Conservation (phyloP, 2,888 invertebrate genomes). For the Limnephilus auricula region DNA sequence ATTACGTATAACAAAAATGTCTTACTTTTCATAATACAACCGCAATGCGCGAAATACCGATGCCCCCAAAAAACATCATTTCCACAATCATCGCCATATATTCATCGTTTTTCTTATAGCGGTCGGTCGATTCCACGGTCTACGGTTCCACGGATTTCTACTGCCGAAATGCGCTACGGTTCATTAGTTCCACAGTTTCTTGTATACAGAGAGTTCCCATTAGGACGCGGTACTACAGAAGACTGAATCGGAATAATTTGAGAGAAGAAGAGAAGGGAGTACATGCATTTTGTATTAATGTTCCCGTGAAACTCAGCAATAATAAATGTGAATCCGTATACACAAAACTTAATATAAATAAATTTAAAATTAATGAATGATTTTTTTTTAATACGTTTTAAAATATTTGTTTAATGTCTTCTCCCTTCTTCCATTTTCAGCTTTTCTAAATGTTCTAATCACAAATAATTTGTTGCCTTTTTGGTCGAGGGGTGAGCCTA, state of each 20-base stretch:
- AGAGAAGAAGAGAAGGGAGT: neutral
- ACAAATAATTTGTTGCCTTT: too few species aligned
- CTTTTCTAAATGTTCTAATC: too few species aligned
- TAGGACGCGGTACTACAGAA: neutral
- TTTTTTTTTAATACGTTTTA: too few species aligned
- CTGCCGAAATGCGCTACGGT: neutral
- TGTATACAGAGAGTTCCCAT: neutral
- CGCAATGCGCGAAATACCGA: neutral
- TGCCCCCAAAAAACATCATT: neutral
- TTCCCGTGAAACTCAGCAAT: neutral
- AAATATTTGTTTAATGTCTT: too few species aligned
- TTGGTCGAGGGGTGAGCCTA: too few species aligned
- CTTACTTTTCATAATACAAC: neutral
- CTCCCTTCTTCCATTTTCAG: too few species aligned
- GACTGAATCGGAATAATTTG: neutral
- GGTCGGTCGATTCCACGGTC: neutral
- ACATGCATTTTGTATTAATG: neutral
- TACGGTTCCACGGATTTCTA: neutral
- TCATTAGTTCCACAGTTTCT: neutral
- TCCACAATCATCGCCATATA: neutral
- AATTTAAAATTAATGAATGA: too few species aligned
- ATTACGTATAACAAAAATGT: neutral
- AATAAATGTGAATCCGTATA: too few species aligned
- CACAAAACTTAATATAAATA: too few species aligned
- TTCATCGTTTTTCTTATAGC: neutral